Percentiles rank a stretch among this genome's conserved stretches.
Conservation (phyloP, 2,888 invertebrate genomes). For the Tachina fera region DNA sequence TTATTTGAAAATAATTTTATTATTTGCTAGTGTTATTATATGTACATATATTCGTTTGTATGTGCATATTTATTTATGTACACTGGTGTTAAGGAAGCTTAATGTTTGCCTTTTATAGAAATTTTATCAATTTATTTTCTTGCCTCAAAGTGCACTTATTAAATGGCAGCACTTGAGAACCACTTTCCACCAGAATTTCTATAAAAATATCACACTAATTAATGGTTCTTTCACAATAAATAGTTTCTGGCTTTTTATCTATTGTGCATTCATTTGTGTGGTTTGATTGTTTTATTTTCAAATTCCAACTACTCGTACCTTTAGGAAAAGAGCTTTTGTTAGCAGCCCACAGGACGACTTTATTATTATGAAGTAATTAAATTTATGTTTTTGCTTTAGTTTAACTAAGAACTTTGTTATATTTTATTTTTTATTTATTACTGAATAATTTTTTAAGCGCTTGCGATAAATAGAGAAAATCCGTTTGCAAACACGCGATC, state of each 20-base stretch:
- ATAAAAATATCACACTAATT: neutral
- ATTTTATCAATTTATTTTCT: constrained; percentile 16
- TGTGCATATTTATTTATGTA: constrained; percentile 9
- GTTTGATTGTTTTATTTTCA: constrained; percentile 10
- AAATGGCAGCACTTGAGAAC: constrained; percentile 25
- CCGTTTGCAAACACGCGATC: constrained; percentile 43
- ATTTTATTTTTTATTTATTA: neutral
- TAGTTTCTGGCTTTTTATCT: constrained; percentile 7
- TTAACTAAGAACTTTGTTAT: constrained; percentile 19
- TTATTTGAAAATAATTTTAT: constrained; percentile 22
- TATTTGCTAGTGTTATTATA: neutral
- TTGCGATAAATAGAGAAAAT: constrained; percentile 12
- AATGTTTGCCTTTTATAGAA: constrained; percentile 28
- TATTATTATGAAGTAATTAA: neutral
- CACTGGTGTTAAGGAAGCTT: constrained; percentile 54
- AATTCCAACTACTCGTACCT: constrained; percentile 62
- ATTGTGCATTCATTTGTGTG: neutral
- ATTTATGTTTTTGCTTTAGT: neutral
- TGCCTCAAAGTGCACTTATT: constrained; percentile 39
- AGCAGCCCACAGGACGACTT: constrained; percentile 54
- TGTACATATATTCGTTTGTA: no score
- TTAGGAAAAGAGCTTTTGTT: constrained; percentile 49
- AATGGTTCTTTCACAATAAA: neutral
- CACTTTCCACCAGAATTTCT: constrained; percentile 24
- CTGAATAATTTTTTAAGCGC: neutral